Base-by-base conservation (phyloP, 2,888 invertebrate species). In the Electrophaes corylata region DNA sequence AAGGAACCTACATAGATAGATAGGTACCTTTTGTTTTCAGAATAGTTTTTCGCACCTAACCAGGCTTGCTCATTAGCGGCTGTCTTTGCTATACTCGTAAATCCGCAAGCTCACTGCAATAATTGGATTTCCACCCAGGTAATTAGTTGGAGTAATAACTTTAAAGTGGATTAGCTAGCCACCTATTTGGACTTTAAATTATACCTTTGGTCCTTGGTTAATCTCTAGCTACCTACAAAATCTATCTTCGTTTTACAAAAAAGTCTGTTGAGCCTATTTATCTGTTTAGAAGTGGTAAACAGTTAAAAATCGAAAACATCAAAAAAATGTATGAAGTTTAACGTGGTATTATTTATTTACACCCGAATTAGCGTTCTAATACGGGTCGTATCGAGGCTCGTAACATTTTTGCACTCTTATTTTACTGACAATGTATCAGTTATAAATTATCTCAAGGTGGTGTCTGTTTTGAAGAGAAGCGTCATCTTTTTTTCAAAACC, bases 141-240 rank as follows among this genome's bases (percentile, higher is more conserved):
- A 67, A 67, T 67, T 67, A 67, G 66, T 57, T 61, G 54, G 43
- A 49, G 63, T 63, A 65, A 67, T 67, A 63, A 66, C 61, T 67
- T 65, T 61, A 49, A 67, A 61, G 55, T 56, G 61, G 66, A 65
- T 67, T 65, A 65, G 59, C 57, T 63, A 29, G 26, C 1, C 26
- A 29, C 6, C 10, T 10, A 57, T 51, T 64, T 62, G 63, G 54
- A 48, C 64, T 57, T 43, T 60, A 50, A 61, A 47, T 63, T 55
- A 47, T 39, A 57, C 29, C 46, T 52, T 16, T 29, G 45, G 23
- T 46, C 31, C 39, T 23, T 56, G 37, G 23, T 35, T 57, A 35
- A 57, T 46, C 5, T 26, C 26, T 26, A 37, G 16, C 16, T 37
- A 37, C 14, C 5, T 35, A 35, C 35, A 37, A 10, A 16, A 37